These are phyloP conservation scores for Sipha maydis DNA, from an alignment of 2,888 invertebrate species.

Conservation along the genomic window DNA sequence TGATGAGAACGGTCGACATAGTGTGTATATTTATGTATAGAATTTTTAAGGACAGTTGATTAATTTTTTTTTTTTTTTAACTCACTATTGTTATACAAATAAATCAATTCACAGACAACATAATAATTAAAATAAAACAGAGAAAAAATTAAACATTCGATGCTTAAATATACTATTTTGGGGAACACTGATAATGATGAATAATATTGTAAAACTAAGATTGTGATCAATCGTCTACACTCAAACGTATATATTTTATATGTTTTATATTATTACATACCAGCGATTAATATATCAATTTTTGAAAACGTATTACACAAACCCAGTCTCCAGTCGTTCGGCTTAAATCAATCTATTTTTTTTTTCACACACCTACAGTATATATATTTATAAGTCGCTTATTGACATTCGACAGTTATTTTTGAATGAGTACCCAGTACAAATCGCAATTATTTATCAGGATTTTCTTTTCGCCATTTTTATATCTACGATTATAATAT, in stretches of 20 bases:
- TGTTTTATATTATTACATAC: not conserved
- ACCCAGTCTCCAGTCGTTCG: constrained; percentile 38
- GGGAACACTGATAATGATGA: not conserved
- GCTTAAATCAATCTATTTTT: not conserved
- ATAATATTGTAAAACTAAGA: not conserved
- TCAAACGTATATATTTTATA: not conserved
- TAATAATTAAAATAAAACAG: too few species aligned
- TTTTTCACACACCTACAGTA: not conserved
- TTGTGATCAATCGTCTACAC: not conserved
- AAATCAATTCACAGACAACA: too few species aligned
- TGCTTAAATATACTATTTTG: not conserved
- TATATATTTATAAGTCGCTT: not conserved
- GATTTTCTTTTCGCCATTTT: not conserved
- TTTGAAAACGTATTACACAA: constrained; percentile 8
- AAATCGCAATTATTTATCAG: not conserved
- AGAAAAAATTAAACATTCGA: too few species aligned
- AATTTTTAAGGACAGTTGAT: not conserved
- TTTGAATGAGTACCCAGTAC: constrained; percentile 43
- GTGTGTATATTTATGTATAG: not conserved
- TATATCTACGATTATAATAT: not conserved
- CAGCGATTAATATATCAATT: not conserved
- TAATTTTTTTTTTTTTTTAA: too few species aligned
- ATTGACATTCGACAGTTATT: constrained; percentile 10
- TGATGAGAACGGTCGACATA: not conserved
- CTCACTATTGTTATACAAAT: too few species aligned